Evolutionary conservation across 2,888 invertebrate genomes (phyloP).

Genomic region (Thera obeliscata): DNA sequence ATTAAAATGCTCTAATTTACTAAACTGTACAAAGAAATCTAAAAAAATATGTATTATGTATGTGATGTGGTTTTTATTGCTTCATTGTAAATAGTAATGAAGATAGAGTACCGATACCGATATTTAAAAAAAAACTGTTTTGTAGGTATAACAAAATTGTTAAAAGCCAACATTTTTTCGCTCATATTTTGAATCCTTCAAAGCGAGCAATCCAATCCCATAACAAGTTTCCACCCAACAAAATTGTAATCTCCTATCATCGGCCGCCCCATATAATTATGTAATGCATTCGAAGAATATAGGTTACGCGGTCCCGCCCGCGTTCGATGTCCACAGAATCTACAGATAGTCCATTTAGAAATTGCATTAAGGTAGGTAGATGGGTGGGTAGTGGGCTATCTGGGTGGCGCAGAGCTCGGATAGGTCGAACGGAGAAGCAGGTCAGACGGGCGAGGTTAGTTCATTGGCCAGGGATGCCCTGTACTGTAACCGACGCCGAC

Average conservation of each 20-base stretch:
- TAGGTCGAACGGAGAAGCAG: constrained; percentile 45
- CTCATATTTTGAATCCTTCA: constrained; percentile 3
- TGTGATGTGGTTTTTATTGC: too few relatives aligned
- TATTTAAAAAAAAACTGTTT: not conserved
- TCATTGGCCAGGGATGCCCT: constrained; percentile 46
- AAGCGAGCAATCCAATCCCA: constrained; percentile 8
- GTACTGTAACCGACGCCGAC: constrained; percentile 15
- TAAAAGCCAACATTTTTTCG: not conserved
- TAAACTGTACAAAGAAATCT: not conserved
- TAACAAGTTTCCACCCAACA: constrained; percentile 12
- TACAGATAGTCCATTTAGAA: constrained; percentile 36
- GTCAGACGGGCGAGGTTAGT: constrained; percentile 52
- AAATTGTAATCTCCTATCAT: constrained; percentile 19
- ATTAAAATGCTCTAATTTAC: too few relatives aligned
- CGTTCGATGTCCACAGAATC: constrained; percentile 30
- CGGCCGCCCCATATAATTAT: constrained; percentile 28
- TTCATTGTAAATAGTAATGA: too few relatives aligned
- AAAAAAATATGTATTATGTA: not conserved
- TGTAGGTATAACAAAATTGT: not conserved
- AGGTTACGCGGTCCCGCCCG: constrained; percentile 31
- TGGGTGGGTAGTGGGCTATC: constrained; percentile 14
- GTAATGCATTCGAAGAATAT: constrained; percentile 33
- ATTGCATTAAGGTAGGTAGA: constrained; percentile 31
- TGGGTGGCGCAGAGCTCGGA: constrained; percentile 20
- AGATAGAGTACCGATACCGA: not conserved